Evolutionary conservation across 1,140 invertebrate species (phyloP), one percentile per base, ranked within the genome.

Genomic region (Elymnias hypermnestra): DNA sequence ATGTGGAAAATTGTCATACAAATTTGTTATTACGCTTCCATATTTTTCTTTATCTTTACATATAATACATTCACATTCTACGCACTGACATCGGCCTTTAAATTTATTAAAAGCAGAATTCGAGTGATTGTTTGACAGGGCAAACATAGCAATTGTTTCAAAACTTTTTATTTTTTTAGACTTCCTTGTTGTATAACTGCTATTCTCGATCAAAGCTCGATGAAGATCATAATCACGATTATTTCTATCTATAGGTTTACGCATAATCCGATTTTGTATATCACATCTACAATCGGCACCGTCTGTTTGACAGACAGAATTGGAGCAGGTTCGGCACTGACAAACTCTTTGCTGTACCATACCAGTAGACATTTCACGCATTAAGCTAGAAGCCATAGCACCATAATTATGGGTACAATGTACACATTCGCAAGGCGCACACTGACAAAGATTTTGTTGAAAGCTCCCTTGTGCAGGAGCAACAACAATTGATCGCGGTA

Each of bases 341-440:
- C 62, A 72, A 25, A 48, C 37, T 4, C 26, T 15, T 13, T 61
- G 53, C 23, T 45, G 53, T 8, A 50, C 43, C 10, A 48, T 62
- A 10, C 41, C 45, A 2, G 63, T 66, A 4, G 58, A 64, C 43
- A 57, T 52, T 18, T 69, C 64, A 21, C 56, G 58, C 26, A 48
- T 64, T 9, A 50, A 22, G 40, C 22, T 60, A 4, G 58, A 51
- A 31, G 54, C 25, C 28, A 54, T 53, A 15, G 40, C 19, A 15
- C 10, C 31, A 31, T 57, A 61, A 17, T 43, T 41, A 17, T 61
- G 53, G 5, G 48, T 56, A 33, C 74, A 72, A 43, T 74, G 54
- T 15, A 49, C 43, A 38, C 71, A 78, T 22, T 68, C 60, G 45
- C 74, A 78, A 0, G 69, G 71, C 33, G 48, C 41, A 12, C 71